Conservation (phyloP, 2,888 invertebrate genomes). For the Andrena camellia region DNA sequence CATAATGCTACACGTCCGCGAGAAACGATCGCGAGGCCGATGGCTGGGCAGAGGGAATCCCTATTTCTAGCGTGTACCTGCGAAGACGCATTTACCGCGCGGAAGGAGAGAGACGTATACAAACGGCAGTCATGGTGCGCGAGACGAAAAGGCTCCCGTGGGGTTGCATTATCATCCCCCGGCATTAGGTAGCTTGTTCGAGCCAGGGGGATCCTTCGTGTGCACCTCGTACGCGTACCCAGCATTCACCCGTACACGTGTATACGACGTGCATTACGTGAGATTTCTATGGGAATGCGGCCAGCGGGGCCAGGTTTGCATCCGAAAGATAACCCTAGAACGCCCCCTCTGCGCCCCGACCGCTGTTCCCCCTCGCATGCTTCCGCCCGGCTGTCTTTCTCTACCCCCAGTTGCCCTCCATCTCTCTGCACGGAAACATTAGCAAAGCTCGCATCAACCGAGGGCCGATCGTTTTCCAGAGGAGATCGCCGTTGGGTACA, state of each 20-base stretch:
- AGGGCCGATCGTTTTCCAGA: slow-evolving; percentile 40
- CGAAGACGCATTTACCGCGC: slow-evolving; percentile 30
- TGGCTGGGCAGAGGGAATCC: neutral
- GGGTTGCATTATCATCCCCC: slow-evolving; percentile 78
- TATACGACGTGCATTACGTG: slow-evolving; percentile 73
- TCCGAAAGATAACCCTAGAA: slow-evolving; percentile 75
- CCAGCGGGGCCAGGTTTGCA: slow-evolving; percentile 67
- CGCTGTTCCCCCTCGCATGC: slow-evolving; percentile 22
- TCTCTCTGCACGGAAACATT: neutral
- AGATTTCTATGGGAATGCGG: slow-evolving; percentile 78
- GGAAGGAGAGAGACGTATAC: slow-evolving; percentile 25
- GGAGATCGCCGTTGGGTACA: slow-evolving; percentile 34
- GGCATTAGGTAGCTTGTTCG: slow-evolving; percentile 71
- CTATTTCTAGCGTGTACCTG: slow-evolving; percentile 33
- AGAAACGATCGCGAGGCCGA: slow-evolving; percentile 27
- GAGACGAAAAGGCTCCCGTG: slow-evolving; percentile 76
- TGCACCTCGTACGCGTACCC: slow-evolving; percentile 61
- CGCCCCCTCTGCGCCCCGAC: slow-evolving; percentile 37
- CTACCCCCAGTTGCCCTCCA: neutral
- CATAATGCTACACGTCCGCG: slow-evolving; percentile 11
- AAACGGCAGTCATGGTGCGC: slow-evolving; percentile 46
- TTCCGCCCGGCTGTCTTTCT: neutral
- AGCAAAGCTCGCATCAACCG: neutral
- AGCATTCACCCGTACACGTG: slow-evolving; percentile 65
- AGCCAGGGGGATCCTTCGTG: slow-evolving; percentile 50